phyloP scores from a whole-genome alignment of 2,113 vertebrate genomes.

The Cervus canadensis region DNA sequence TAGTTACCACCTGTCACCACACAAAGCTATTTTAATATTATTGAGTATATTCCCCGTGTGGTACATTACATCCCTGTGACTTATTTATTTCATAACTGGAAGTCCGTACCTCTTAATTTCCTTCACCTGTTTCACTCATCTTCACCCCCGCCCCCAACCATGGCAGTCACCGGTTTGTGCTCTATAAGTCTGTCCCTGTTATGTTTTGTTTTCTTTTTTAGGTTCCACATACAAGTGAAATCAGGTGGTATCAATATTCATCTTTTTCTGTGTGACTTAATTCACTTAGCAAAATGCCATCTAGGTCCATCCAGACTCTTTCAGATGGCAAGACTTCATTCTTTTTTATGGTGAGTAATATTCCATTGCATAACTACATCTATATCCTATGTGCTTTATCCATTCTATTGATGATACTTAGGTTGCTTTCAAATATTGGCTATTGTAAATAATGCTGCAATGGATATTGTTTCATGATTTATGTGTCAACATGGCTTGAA shows the following conservation, averaged over 20 bases:
- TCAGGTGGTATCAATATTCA: neutral
- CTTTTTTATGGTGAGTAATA: neutral
- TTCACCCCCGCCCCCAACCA: fast-evolving
- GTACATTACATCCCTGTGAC: neutral
- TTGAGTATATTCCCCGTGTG: neutral
- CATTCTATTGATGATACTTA: neutral
- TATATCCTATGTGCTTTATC: neutral
- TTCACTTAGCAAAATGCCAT: neutral
- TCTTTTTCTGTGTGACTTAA: neutral
- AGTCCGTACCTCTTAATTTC: neutral
- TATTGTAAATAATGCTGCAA: neutral
- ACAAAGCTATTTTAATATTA: neutral
- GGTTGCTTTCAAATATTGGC: neutral
- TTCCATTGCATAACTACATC: neutral
- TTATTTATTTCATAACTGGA: neutral
- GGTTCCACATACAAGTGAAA: neutral
- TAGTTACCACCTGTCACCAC: neutral
- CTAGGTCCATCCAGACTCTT: neutral
- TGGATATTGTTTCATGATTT: neutral
- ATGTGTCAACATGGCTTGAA: neutral
- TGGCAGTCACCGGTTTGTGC: neutral
- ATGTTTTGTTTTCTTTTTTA: neutral
- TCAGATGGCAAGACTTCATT: neutral
- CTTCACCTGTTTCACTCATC: neutral
- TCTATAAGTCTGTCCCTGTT: neutral